phyloP scores from a whole-genome alignment of 1,140 invertebrate species.

The Anastatus disparis region DNA sequence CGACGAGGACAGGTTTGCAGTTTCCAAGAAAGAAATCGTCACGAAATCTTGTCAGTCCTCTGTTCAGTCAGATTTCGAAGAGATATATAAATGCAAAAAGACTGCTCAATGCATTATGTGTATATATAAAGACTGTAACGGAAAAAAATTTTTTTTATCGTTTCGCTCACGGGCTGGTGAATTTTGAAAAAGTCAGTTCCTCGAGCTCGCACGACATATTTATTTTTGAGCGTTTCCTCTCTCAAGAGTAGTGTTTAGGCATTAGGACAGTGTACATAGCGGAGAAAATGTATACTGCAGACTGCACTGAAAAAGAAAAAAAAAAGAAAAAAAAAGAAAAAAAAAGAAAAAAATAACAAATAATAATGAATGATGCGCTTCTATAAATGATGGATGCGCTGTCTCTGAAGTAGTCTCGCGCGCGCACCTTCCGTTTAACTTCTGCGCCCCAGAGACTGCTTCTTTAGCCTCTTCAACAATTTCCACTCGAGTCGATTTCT shows the following conservation, averaged over 20 bases:
- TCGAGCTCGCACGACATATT: not conserved
- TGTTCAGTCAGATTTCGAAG: not conserved
- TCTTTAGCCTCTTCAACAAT: constrained; percentile 41
- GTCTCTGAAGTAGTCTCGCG: constrained; percentile 27
- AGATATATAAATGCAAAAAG: constrained; percentile 17
- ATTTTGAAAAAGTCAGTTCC: constrained; percentile 10
- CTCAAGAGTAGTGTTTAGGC: not conserved
- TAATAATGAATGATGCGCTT: constrained; percentile 52
- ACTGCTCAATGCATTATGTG: not conserved
- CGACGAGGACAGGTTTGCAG: no score
- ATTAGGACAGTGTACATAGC: no score
- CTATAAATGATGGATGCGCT: constrained; percentile 53
- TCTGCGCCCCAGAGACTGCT: no score
- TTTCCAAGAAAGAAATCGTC: not conserved
- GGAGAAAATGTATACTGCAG: not conserved
- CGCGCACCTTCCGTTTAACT: constrained; percentile 17
- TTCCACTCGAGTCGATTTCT: constrained; percentile 18
- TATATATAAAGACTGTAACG: not conserved
- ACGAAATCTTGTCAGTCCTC: not conserved
- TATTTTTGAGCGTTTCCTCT: constrained; percentile 9
- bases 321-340: not conserved
- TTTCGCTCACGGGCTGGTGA: constrained; percentile 8
- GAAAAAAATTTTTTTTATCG: constrained; percentile 24
- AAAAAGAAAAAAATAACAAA: constrained; percentile 36
- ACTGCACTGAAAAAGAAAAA: not conserved